phyloP scores from a whole-genome alignment of 2,113 vertebrate species.

The Mixornis gularis region DNA sequence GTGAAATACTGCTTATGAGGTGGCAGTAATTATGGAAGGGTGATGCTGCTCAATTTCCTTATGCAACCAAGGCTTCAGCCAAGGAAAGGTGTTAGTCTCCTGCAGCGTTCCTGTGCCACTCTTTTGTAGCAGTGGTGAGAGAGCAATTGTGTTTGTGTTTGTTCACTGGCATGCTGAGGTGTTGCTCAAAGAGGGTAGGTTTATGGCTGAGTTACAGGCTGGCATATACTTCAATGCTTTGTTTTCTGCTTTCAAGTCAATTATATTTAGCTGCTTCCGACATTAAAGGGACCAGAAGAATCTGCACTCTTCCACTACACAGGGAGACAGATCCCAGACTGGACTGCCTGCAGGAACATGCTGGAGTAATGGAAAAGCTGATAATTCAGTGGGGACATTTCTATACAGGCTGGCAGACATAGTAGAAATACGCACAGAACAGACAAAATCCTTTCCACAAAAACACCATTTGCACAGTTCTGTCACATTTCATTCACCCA shows the following conservation, averaged over 20 bases:
- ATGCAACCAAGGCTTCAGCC: not conserved
- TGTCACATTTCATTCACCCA: not conserved
- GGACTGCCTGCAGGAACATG: not conserved
- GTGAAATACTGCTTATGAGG: not conserved
- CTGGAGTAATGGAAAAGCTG: not conserved
- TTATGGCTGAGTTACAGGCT: not conserved
- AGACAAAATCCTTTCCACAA: not conserved
- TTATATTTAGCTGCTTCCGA: not conserved
- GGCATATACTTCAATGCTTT: not conserved
- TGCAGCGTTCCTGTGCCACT: not conserved
- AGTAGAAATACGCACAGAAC: not conserved
- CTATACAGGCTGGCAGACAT: not conserved
- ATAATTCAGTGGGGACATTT: not conserved
- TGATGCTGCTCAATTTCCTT: not conserved
- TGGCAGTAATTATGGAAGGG: fast-evolving
- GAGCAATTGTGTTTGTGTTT: not conserved
- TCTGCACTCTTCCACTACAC: not conserved
- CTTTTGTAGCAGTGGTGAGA: not conserved
- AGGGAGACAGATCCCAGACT: not conserved
- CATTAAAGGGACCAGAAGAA: not conserved
- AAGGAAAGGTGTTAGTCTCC: not conserved
- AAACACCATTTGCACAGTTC: not conserved
- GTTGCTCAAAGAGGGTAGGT: not conserved
- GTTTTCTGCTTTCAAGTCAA: not conserved
- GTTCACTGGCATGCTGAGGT: not conserved